Conservation (phyloP, 2,113 vertebrate genomes). For the Aleadryas rufinucha region DNA sequence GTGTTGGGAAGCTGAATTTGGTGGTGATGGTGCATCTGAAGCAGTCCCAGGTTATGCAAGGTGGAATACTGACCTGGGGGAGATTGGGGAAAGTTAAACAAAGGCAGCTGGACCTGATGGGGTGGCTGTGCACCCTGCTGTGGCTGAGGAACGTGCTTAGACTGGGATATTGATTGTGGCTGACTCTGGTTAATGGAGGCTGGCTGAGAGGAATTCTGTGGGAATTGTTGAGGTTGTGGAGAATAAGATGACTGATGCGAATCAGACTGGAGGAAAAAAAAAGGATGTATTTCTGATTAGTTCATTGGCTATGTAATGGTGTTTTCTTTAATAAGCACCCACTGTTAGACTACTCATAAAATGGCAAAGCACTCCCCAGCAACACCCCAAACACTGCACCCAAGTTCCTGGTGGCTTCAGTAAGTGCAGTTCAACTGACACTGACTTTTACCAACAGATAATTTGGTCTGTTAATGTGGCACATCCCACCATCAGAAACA, state of each 20-base stretch:
- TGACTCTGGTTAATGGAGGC: constrained; percentile 78
- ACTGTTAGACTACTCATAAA: neutral
- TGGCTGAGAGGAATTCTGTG: constrained; percentile 80
- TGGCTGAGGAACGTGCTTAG: constrained; percentile 75
- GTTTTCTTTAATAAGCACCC: neutral
- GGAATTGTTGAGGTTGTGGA: constrained; percentile 84
- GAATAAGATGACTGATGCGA: constrained; percentile 90
- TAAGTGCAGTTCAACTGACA: neutral
- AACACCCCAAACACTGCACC: neutral
- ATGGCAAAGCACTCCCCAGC: neutral
- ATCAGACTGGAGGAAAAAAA: constrained; percentile 83
- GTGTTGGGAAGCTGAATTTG: constrained; percentile 81
- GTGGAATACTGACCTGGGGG: constrained; percentile 87
- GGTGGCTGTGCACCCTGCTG: constrained; percentile 76
- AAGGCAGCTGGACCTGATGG: constrained; percentile 86
- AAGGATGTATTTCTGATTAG: constrained; percentile 62
- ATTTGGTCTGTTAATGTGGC: neutral
- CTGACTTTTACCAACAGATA: neutral
- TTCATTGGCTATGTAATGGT: constrained; percentile 12
- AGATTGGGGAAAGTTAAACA: constrained; percentile 88
- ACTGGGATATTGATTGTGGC: constrained; percentile 81
- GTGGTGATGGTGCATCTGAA: constrained; percentile 81
- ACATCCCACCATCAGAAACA: neutral
- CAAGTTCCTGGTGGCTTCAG: neutral
- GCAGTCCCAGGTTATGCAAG: constrained; percentile 85